Evolutionary conservation across 2,113 vertebrate genomes (phyloP).

Genomic region (Psilopogon haemacephalus): DNA sequence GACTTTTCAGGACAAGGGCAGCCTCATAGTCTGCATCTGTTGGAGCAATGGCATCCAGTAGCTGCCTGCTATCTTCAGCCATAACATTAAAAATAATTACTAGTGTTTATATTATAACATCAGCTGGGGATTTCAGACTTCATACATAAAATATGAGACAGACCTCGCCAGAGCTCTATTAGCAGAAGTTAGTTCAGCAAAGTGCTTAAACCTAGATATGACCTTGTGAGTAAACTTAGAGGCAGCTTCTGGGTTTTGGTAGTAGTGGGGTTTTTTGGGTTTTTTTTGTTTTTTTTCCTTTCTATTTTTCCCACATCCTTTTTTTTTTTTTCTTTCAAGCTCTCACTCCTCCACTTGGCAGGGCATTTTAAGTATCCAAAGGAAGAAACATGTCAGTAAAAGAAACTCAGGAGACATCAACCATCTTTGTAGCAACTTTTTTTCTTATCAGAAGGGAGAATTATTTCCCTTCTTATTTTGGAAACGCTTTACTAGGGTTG

Average conservation of each 20-base stretch:
- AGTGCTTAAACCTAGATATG: not conserved
- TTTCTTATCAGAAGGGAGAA: not conserved
- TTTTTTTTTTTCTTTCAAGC: not conserved
- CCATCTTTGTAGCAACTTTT: not conserved
- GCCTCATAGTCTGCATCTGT: not conserved
- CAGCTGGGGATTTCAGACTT: constrained; percentile 8
- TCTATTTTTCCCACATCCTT: not conserved
- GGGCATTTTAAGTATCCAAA: not conserved
- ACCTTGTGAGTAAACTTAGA: constrained; percentile 21
- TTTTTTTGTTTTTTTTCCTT: no score
- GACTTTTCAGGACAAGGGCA: not conserved
- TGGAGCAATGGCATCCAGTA: not conserved
- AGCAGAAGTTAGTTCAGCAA: constrained; percentile 8
- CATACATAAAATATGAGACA: constrained; percentile 58
- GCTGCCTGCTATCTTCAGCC: not conserved
- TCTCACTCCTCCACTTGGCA: not conserved
- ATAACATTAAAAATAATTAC: constrained; percentile 45
- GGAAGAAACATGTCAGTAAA: not conserved
- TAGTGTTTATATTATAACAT: constrained; percentile 15
- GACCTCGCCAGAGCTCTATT: not conserved
- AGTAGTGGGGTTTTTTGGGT: no score
- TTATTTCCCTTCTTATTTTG: not conserved
- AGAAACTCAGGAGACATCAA: not conserved
- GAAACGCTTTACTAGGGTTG: not conserved
- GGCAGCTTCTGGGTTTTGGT: not conserved